Evolutionary conservation across 1,140 invertebrate genomes (phyloP).

Genomic region (Cydia splendana): DNA sequence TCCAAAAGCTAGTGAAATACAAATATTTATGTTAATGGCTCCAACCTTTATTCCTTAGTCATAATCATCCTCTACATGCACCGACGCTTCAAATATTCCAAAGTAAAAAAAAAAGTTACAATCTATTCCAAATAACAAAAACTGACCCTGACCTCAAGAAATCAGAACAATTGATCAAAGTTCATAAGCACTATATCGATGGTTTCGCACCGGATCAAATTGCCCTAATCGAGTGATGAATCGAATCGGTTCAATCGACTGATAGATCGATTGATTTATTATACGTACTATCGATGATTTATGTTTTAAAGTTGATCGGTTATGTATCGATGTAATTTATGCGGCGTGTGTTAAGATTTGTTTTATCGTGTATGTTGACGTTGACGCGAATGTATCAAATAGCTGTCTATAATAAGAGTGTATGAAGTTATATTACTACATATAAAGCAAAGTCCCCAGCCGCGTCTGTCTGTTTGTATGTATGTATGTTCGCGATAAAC

Average conservation of each 20-base stretch:
- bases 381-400: background rate
- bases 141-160: constrained; percentile 28
- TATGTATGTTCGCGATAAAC: too few relatives aligned
- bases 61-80: background rate
- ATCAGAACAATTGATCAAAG: constrained; percentile 52
- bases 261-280: constrained; percentile 63
- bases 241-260: constrained; percentile 62
- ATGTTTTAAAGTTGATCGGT: constrained; percentile 51
- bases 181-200: constrained; percentile 58
- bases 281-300: constrained; percentile 58
- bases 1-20: background rate
- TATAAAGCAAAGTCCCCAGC: too few relatives aligned
- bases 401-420: background rate
- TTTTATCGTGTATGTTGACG: constrained; percentile 1
- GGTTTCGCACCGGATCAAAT: constrained; percentile 64
- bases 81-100: background rate
- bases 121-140: constrained; percentile 25
- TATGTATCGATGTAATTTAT: constrained; percentile 43
- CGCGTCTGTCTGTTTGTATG: too few relatives aligned
- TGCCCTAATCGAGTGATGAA: constrained; percentile 60
- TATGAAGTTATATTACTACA: background rate
- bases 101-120: constrained; percentile 22
- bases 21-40: background rate
- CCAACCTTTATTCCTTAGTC: background rate
- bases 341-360: constrained; percentile 5